Evolutionary conservation across 1,140 invertebrate genomes (phyloP).

Genomic region (Hylyphantes graminicola): DNA sequence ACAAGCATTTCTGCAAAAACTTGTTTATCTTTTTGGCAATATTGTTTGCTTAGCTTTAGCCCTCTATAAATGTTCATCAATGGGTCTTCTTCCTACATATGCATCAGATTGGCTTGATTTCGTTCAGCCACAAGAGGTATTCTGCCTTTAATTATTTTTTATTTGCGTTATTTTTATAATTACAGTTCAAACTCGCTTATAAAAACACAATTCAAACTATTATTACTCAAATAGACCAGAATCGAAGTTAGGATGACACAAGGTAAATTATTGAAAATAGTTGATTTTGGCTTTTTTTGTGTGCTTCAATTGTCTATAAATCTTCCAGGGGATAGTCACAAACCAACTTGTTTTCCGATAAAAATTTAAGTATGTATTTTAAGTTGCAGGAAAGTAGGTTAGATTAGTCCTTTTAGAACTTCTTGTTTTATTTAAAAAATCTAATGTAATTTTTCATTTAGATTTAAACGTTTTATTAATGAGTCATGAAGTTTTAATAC

Average conservation of each 20-base stretch:
- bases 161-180: neutral
- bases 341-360: too few species aligned
- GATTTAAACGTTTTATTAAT: too few species aligned
- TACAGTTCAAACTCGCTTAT: neutral
- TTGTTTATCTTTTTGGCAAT: conserved; percentile 96
- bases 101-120: conserved; percentile 99
- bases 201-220: neutral
- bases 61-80: conserved; percentile 98
- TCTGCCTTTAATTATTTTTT: neutral
- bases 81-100: conserved; percentile 97
- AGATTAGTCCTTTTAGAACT: too few species aligned
- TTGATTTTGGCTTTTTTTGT: too few species aligned
- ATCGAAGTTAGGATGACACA: neutral
- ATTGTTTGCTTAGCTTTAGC: conserved; percentile 91
- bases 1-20: conserved; percentile 86
- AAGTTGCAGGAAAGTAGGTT: too few species aligned
- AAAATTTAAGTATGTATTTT: too few species aligned
- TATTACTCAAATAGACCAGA: neutral
- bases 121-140: conserved; percentile 79
- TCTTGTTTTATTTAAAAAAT: too few species aligned
- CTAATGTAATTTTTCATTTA: too few species aligned
- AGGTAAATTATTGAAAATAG: too few species aligned
- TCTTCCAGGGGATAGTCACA: too few species aligned
- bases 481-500: too few species aligned
- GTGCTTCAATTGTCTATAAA: too few species aligned